Conservation (phyloP, 92 coral and sea anemone genomes). For the Ricordea florida region DNA sequence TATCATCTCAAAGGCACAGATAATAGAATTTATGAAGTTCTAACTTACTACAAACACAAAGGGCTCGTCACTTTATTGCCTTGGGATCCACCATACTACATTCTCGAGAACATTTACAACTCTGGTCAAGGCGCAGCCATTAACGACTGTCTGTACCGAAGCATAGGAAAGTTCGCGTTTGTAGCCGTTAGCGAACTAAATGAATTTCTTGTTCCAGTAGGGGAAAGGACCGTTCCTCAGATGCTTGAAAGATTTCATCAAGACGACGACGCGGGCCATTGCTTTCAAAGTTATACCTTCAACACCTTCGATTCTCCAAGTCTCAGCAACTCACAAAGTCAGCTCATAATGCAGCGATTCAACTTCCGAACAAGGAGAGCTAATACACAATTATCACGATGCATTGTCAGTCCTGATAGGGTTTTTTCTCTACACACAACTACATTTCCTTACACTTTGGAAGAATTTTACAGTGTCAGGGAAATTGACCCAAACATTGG, state of each 20-base stretch:
- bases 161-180: slow-evolving; percentile 16
- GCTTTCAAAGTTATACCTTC: slow-evolving; percentile 14
- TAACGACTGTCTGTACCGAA: slow-evolving; percentile 56
- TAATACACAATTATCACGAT: not conserved
- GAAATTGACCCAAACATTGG: slow-evolving; percentile 11
- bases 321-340: not conserved
- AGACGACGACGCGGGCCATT: slow-evolving; percentile 23
- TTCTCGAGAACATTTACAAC: slow-evolving; percentile 9
- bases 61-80: slow-evolving; percentile 5
- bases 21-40: not conserved
- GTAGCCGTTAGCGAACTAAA: slow-evolving; percentile 5
- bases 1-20: not conserved
- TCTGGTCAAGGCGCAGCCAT: slow-evolving; percentile 13
- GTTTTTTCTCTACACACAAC: slow-evolving; percentile 22
- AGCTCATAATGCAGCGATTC: slow-evolving; percentile 15
- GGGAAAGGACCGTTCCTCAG: not conserved
- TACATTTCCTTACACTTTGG: not conserved
- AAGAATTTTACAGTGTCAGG: not conserved
- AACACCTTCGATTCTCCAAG: not conserved
- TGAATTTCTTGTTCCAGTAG: slow-evolving; percentile 32
- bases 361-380: not conserved
- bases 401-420: slow-evolving; percentile 1
- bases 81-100: slow-evolving; percentile 20
- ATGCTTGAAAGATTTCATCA: not conserved
- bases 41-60: slow-evolving; percentile 9